These are phyloP conservation scores for Nasonia oneida DNA, from an alignment of 2,888 invertebrate genomes.

Conservation along the genomic window DNA sequence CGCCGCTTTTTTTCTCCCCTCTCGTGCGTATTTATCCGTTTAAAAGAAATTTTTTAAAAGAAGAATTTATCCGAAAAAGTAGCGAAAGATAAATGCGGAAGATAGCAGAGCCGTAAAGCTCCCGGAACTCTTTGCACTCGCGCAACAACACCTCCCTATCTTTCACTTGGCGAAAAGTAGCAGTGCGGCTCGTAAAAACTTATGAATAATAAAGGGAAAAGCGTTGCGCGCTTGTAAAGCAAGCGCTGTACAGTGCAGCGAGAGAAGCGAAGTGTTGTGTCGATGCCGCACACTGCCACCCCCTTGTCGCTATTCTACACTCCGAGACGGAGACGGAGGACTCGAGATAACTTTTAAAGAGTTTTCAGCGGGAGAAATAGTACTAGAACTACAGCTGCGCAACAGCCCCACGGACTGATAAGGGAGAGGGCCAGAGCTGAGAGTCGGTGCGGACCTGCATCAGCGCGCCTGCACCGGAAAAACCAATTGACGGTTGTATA, in stretches of 20 bases:
- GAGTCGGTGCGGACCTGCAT: background rate
- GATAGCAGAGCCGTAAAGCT: slow-evolving; percentile 43
- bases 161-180: slow-evolving; percentile 50
- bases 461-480: background rate
- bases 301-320: background rate
- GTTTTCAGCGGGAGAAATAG: slow-evolving; percentile 20
- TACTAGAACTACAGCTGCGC: background rate
- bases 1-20: background rate
- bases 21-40: background rate
- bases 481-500: slow-evolving; percentile 19
- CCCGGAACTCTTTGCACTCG: slow-evolving; percentile 20
- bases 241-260: background rate
- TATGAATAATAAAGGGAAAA: slow-evolving; percentile 61
- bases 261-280: slow-evolving; percentile 24
- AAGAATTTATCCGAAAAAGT: background rate
- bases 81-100: slow-evolving; percentile 31
- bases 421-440: slow-evolving; percentile 3
- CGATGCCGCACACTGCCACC: background rate
- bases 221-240: slow-evolving; percentile 51
- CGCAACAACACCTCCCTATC: slow-evolving; percentile 33
- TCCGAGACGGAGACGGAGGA: background rate
- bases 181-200: slow-evolving; percentile 52
- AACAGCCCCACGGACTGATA: slow-evolving; percentile 7
- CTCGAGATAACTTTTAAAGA: slow-evolving; percentile 40
- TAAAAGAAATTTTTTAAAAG: background rate